Conservation (phyloP, 2,797 vertebrate species). For the Spinibarbus caldwelli region DNA sequence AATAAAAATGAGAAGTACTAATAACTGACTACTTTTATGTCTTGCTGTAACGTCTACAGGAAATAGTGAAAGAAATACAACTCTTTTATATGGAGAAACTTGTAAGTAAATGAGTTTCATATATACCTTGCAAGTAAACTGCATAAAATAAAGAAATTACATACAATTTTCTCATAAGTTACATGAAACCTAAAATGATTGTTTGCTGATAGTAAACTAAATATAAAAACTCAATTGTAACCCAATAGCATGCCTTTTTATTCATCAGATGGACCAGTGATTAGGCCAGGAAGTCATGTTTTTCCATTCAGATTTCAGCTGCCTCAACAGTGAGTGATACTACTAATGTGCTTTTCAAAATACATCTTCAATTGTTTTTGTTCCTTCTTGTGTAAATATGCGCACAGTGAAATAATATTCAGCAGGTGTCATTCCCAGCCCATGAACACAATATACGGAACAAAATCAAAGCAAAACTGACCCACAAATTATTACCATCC, state of each 20-base stretch:
- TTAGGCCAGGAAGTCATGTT: conserved; percentile 85
- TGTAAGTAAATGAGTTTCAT: conserved; percentile 39
- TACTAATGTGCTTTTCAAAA: not conserved
- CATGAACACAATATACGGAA: not conserved
- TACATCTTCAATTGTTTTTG: not conserved
- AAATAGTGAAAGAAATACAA: conserved; percentile 16
- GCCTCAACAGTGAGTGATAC: conserved; percentile 86
- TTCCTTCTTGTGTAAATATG: not conserved
- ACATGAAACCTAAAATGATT: not conserved
- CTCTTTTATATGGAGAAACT: conserved; percentile 32
- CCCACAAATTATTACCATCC: too few species aligned
- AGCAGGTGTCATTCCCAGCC: not conserved
- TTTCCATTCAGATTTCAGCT: conserved; percentile 89
- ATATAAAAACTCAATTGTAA: not conserved
- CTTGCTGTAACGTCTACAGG: not conserved
- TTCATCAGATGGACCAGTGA: conserved; percentile 67
- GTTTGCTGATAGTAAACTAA: not conserved
- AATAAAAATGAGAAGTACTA: not conserved
- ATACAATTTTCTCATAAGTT: not conserved
- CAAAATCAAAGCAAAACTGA: not conserved
- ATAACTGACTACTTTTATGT: not conserved
- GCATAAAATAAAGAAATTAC: not conserved
- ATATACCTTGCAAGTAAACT: not conserved
- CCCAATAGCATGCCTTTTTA: not conserved
- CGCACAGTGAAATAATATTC: not conserved